Evolutionary conservation across 2,888 invertebrate species (phyloP).

Genomic region (Autographa gamma): DNA sequence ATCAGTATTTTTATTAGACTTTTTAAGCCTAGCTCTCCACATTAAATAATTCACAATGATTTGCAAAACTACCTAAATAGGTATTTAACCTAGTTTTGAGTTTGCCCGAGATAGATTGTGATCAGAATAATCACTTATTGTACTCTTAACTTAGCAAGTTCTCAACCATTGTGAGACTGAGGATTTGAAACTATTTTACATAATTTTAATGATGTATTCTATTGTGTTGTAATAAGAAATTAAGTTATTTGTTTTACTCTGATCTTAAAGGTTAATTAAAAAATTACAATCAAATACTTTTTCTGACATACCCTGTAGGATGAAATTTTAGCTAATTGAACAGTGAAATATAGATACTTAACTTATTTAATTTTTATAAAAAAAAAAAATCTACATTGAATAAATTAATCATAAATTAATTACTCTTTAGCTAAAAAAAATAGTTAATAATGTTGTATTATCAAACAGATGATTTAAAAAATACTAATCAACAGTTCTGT

Average conservation of each 20-base stretch:
- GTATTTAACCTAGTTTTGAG: conserved; percentile 2
- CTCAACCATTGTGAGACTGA: background rate
- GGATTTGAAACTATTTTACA: background rate
- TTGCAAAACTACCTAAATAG: background rate
- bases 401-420: too few species aligned
- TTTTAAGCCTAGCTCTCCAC: background rate
- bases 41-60: background rate
- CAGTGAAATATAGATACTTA: too few species aligned
- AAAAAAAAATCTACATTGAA: too few species aligned
- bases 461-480: too few species aligned
- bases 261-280: background rate
- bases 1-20: background rate
- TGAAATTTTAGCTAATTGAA: too few species aligned
- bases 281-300: background rate
- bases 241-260: background rate
- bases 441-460: too few species aligned
- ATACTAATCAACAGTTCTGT: too few species aligned
- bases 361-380: too few species aligned
- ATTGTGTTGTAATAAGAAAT: background rate
- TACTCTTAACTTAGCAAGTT: conserved; percentile 2
- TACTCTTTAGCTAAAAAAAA: too few species aligned
- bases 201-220: background rate
- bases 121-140: background rate
- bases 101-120: background rate
- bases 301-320: too few species aligned